Evolutionary conservation across 2,797 vertebrate species (phyloP), one percentile per base, ranked within the genome.

Genomic region (Brachymystax lenok): DNA sequence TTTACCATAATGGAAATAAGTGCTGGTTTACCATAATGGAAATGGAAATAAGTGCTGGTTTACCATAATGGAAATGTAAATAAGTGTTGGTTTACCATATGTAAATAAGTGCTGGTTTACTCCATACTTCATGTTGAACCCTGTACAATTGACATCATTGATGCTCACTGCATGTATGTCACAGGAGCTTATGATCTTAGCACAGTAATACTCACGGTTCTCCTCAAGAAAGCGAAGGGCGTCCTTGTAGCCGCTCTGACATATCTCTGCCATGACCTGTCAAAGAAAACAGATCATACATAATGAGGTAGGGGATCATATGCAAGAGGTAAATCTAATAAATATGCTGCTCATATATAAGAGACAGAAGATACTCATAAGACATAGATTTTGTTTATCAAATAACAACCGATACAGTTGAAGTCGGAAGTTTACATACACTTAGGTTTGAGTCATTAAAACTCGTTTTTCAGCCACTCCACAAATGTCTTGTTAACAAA

Each of bases 171-270:
- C 40, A 46, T 10, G 8, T 46, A 12, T 46, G 2, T 12, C 40
- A 46, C 40, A 46, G 2, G 8, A 67, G 4, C 14, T 51, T 14
- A 19, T 66, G 8, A 13, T 46, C 21, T 8, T 50, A 66, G 64
- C 14, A 28, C 12, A 12, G 40, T 17, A 13, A 33, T 27, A 86
- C 97, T 71, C 92, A 99, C 97, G 95, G 30, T 95, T 97, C 69
- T 96, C 90, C 80, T 94, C 91, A 27, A 99, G 92, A 89, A 97
- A 99, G 51, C 95, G 94, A 3, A 96, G 87, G 0, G 97, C 92
- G 1, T 98, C 98, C 70, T 94, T 92, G 80, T 98, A 99, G 10
- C 98, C 98, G 0, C 86, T 96, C 83, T 98, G 93, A 87, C 96
- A 99, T 81, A 98, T 92, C 79, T 98, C 96, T 76, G 94, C 95